Percentiles rank a stretch among this genome's conserved stretches.
Conservation (phyloP, 1,140 invertebrate species). For the Scaptomyza montana region DNA sequence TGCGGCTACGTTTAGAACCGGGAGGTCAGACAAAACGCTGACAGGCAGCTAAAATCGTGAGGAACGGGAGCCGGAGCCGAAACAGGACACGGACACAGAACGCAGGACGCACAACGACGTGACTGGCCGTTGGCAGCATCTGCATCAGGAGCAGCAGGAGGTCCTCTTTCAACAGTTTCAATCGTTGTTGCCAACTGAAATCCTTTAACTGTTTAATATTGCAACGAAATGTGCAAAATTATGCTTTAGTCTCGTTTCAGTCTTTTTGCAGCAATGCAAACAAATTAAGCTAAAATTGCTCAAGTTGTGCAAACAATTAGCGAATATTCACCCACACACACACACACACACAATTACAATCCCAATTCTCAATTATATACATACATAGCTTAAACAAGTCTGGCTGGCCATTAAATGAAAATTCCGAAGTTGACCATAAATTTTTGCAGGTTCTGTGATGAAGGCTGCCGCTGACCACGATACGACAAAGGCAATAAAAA, state of each 20-base stretch:
- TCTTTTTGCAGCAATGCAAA: conserved; percentile 33
- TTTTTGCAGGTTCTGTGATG: conserved; percentile 49
- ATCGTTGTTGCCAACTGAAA: conserved; percentile 30
- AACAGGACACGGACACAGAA: neutral
- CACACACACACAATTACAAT: conserved; percentile 4
- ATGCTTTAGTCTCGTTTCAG: neutral
- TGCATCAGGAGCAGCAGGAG: neutral
- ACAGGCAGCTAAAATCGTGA: conserved; percentile 37
- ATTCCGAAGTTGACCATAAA: conserved; percentile 67
- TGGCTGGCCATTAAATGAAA: conserved; percentile 62
- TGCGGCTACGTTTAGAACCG: conserved; percentile 33
- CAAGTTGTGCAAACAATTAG: conserved; percentile 43
- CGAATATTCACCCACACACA: conserved; percentile 17
- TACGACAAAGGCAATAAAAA: conserved; percentile 38
- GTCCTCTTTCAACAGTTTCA: conserved; percentile 25
- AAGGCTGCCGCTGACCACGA: conserved; percentile 60
- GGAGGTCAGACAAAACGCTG: conserved; percentile 49
- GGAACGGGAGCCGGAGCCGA: neutral
- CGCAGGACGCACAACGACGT: conserved; percentile 23
- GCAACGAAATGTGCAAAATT: conserved; percentile 38
- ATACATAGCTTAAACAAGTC: neutral
- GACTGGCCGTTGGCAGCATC: conserved; percentile 20
- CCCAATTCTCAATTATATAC: conserved; percentile 15
- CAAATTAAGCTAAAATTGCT: conserved; percentile 45
- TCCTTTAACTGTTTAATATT: conserved; percentile 56